Conservation (phyloP, 2,113 vertebrate species). For the Scophthalmus maximus region DNA sequence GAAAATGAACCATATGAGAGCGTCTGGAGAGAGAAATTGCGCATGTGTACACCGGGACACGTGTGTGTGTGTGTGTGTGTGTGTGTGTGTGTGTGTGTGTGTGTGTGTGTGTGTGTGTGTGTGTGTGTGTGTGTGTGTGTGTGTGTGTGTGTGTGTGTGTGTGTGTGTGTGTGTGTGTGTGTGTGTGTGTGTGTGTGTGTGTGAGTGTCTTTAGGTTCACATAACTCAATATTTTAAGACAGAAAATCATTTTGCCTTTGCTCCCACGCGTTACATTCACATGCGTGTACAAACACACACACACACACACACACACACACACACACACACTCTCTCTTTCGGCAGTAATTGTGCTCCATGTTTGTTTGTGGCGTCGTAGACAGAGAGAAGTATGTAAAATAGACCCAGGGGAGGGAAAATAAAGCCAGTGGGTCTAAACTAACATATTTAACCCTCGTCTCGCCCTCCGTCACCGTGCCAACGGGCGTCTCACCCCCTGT, state of each 20-base stretch:
- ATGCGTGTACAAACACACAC: not conserved
- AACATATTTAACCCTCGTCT: constrained; percentile 29
- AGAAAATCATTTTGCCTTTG: constrained; percentile 51
- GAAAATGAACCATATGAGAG: constrained; percentile 73
- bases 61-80: not conserved
- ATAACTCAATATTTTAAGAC: constrained; percentile 28
- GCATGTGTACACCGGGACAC: constrained; percentile 25
- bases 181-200: constrained; percentile 12
- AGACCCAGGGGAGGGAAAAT: constrained; percentile 49
- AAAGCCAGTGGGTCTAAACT: constrained; percentile 42
- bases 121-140: constrained; percentile 5
- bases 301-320: constrained; percentile 19
- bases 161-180: not conserved
- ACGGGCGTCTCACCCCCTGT: constrained; percentile 12
- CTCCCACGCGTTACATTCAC: constrained; percentile 38
- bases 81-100: not conserved
- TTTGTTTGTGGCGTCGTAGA: constrained; percentile 60
- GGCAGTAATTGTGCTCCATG: constrained; percentile 53
- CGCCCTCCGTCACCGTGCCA: no score
- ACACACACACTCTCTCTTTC: constrained; percentile 15
- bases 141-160: constrained; percentile 1
- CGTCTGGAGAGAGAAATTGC: constrained; percentile 41
- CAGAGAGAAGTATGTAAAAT: constrained; percentile 67
- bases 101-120: constrained; percentile 8
- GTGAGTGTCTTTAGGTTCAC: constrained; percentile 19